A percentile compares a stretch with the other conserved stretches of the same genome.
Evolutionary conservation across 2,113 vertebrate species (phyloP).

Genomic region (Reinhardtius hippoglossoides): DNA sequence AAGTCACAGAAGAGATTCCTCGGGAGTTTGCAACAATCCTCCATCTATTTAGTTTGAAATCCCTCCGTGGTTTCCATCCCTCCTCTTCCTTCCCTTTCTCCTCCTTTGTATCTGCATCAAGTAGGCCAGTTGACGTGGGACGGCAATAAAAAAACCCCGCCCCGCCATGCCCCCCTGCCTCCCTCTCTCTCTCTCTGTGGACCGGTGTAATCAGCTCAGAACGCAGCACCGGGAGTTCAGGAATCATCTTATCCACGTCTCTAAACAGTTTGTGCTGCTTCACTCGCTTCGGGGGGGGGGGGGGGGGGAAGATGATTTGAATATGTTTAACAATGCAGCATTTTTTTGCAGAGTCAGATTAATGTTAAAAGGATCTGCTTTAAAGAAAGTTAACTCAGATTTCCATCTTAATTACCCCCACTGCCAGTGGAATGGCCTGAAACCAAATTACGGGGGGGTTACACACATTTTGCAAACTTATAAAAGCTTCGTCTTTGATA

Average conservation of each 20-base stretch:
- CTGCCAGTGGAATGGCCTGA: conserved; percentile 38
- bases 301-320: conserved; percentile 30
- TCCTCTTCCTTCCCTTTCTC: conserved; percentile 7
- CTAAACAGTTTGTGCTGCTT: conserved; percentile 37
- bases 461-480: background rate
- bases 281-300: conserved; percentile 38
- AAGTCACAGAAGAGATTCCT: conserved; percentile 10
- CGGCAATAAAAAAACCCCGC: conserved; percentile 1
- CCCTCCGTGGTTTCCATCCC: conserved; percentile 7
- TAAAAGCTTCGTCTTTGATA: conserved; percentile 14
- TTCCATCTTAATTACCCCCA: conserved; percentile 28
- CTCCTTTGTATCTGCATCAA: conserved; percentile 51
- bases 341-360: conserved; percentile 52
- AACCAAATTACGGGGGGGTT: conserved; percentile 36
- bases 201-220: conserved; percentile 28
- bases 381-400: conserved; percentile 28
- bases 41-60: conserved; percentile 37
- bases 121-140: conserved; percentile 77
- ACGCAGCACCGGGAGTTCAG: conserved; percentile 38
- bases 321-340: conserved; percentile 46
- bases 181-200: conserved; percentile 61
- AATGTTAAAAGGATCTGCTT: conserved; percentile 39
- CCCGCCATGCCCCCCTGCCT: conserved; percentile 16
- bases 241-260: conserved; percentile 50
- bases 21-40: conserved; percentile 2